Conservation (phyloP, 2,888 invertebrate genomes). For the Arctia plantaginis region DNA sequence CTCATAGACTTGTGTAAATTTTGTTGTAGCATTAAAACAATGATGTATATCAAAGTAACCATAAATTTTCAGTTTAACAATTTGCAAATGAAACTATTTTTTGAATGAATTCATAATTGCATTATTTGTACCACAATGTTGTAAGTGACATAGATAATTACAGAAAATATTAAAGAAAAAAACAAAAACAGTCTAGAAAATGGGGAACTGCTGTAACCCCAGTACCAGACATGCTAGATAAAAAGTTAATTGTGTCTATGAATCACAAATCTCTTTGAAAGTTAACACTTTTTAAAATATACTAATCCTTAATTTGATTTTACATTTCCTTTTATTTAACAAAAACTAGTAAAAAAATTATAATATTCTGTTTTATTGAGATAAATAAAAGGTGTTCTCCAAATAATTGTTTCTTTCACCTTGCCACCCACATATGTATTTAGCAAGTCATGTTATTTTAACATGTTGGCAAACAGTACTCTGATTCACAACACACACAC, state of each 20-base stretch:
- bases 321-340: conserved; percentile 75
- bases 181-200: conserved; percentile 52
- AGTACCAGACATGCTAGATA: conserved; percentile 28
- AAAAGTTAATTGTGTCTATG: conserved; percentile 35
- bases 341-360: conserved; percentile 84
- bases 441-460: conserved; percentile 77
- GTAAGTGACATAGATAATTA: conserved; percentile 62
- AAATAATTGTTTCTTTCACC: conserved; percentile 71
- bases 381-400: conserved; percentile 83
- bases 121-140: conserved; percentile 68
- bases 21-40: conserved; percentile 82
- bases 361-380: conserved; percentile 85
- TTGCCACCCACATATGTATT: conserved; percentile 61
- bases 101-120: conserved; percentile 74
- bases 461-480: conserved; percentile 67
- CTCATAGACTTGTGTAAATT: conserved; percentile 88
- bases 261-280: conserved; percentile 49
- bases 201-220: conserved; percentile 63
- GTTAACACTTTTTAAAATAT: conserved; percentile 68
- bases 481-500: conserved; percentile 50
- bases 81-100: conserved; percentile 79
- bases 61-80: conserved; percentile 76
- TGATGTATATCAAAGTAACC: conserved; percentile 81
- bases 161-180: conserved; percentile 56
- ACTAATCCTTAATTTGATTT: conserved; percentile 73